These are phyloP conservation scores for Apomyelois bistriatella DNA, from an alignment of 2,888 invertebrate genomes.

Conservation along the genomic window DNA sequence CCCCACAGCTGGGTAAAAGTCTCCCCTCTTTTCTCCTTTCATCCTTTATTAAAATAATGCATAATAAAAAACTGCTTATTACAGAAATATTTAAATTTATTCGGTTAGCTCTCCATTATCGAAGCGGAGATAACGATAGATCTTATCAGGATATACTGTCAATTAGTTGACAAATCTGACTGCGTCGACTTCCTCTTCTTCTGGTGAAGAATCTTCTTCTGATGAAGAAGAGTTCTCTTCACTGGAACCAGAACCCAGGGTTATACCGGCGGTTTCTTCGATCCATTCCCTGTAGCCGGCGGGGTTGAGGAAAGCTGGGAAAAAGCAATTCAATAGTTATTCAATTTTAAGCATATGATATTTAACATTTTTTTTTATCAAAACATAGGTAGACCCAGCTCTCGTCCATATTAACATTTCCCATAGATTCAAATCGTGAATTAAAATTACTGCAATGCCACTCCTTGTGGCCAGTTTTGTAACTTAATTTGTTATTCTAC, in stretches of 20 bases:
- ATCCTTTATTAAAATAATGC: no score
- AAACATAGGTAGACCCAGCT: no score
- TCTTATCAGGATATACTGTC: neutral
- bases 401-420: no score
- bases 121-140: neutral
- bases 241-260: neutral
- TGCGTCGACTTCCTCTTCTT: slow-evolving; percentile 1
- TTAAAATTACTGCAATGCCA: no score
- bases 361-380: no score
- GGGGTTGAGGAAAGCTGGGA: slow-evolving; percentile 10
- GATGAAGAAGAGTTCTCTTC: neutral
- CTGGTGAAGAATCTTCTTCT: neutral
- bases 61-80: no score
- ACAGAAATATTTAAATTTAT: neutral
- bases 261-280: slow-evolving; percentile 22
- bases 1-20: no score
- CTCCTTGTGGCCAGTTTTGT: no score
- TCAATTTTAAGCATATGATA: no score
- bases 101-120: neutral
- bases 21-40: no score
- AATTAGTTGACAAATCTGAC: neutral
- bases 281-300: slow-evolving; percentile 39
- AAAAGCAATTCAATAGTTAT: neutral
- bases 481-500: no score
- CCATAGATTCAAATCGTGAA: no score